Conservation (phyloP, 2,113 vertebrate species). For the Nansenia antarctica region DNA sequence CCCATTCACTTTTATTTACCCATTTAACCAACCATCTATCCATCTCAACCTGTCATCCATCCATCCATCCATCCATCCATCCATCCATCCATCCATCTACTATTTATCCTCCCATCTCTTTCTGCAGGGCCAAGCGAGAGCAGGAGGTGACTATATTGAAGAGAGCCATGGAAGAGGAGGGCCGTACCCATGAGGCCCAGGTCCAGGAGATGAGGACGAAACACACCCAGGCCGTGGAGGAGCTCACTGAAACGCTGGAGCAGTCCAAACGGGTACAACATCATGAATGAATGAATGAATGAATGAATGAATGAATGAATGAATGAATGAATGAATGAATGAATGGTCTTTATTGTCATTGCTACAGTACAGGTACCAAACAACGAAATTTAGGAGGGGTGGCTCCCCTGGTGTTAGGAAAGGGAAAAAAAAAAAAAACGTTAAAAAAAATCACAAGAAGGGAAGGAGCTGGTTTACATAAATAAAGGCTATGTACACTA, state of each 20-base stretch:
- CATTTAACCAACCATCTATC: background rate
- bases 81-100: background rate
- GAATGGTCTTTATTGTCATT: no score
- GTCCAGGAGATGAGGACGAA: constrained; percentile 93
- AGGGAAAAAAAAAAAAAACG: no score
- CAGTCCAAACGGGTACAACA: constrained; percentile 93
- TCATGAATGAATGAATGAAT: no score
- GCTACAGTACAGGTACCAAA: no score
- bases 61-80: background rate
- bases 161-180: constrained; percentile 89
- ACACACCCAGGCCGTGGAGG: constrained; percentile 86
- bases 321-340: no score
- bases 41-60: background rate
- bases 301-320: no score
- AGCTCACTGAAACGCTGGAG: constrained; percentile 90
- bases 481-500: no score
- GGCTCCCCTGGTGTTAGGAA: no score
- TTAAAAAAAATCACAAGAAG: no score
- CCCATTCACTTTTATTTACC: background rate
- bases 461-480: no score
- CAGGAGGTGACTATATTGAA: constrained; percentile 91
- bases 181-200: constrained; percentile 84
- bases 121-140: constrained; percentile 87
- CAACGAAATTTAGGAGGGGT: no score
- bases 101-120: background rate